phyloP scores from a whole-genome alignment of 1,140 invertebrate species.

The Acyrthosiphon pisum region DNA sequence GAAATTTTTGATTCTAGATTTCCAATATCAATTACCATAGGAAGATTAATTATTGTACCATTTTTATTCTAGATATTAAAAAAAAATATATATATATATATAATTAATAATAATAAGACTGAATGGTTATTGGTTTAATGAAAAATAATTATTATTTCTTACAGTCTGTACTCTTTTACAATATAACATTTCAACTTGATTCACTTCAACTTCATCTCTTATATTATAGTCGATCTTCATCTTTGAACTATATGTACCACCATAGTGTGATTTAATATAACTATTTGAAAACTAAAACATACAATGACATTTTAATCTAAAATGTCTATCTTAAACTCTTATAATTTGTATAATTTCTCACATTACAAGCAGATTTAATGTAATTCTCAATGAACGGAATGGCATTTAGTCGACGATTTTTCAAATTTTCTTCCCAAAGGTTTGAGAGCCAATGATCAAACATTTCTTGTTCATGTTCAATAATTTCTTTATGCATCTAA shows the following conservation, averaged over 20 bases:
- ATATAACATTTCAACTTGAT: slow-evolving; percentile 39
- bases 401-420: background rate
- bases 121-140: background rate
- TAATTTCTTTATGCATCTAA: slow-evolving; percentile 15
- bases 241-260: slow-evolving; percentile 39
- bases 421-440: slow-evolving; percentile 44
- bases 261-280: slow-evolving; percentile 33
- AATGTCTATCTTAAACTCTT: background rate
- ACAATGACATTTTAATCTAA: background rate
- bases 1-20: slow-evolving; percentile 30
- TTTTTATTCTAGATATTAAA: background rate
- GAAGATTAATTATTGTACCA: background rate
- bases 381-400: slow-evolving; percentile 24
- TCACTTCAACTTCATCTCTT: background rate
- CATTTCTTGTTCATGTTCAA: slow-evolving; percentile 15
- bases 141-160: slow-evolving; percentile 18
- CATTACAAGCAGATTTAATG: slow-evolving; percentile 28
- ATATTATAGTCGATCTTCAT: slow-evolving; percentile 37
- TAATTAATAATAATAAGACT: background rate
- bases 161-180: slow-evolving; percentile 5
- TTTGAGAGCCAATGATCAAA: slow-evolving; percentile 36
- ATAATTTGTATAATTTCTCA: background rate
- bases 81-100: too few species aligned
- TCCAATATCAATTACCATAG: slow-evolving; percentile 4
- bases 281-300: slow-evolving; percentile 30